These are phyloP conservation scores for Hartigia nigra DNA, from an alignment of 2,888 invertebrate species.

Conservation along the genomic window DNA sequence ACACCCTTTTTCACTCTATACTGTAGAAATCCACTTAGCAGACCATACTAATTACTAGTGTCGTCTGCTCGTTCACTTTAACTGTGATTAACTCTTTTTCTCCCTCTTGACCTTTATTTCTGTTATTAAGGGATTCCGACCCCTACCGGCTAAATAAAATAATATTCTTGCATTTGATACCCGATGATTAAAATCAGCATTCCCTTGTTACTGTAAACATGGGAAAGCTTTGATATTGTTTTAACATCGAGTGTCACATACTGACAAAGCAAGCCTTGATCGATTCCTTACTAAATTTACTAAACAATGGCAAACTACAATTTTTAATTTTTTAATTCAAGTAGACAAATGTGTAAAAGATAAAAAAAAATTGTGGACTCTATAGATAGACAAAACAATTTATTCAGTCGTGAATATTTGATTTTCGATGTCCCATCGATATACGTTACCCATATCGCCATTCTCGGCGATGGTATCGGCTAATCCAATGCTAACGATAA, in stretches of 20 bases:
- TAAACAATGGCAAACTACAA: background rate
- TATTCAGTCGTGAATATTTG: background rate
- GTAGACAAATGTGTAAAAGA: background rate
- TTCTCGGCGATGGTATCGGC: background rate
- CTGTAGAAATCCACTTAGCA: conserved; percentile 47
- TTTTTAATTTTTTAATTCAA: background rate
- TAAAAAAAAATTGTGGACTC: background rate
- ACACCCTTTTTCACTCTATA: background rate
- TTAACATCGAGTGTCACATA: background rate
- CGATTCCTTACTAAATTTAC: background rate
- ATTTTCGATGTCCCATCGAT: background rate
- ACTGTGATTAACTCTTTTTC: conserved; percentile 55
- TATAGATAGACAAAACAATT: background rate
- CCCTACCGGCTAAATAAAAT: background rate
- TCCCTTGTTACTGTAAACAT: background rate
- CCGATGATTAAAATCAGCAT: background rate
- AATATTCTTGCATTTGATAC: background rate
- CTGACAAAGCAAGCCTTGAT: background rate
- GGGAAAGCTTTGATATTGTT: background rate
- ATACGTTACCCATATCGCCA: background rate
- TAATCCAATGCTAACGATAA: background rate
- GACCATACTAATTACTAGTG: conserved; percentile 53
- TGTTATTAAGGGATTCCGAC: background rate
- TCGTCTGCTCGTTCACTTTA: conserved; percentile 52
- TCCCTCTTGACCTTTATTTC: background rate